phyloP scores from a whole-genome alignment of 2,113 vertebrate genomes.

The Notarius lentiginosus region DNA sequence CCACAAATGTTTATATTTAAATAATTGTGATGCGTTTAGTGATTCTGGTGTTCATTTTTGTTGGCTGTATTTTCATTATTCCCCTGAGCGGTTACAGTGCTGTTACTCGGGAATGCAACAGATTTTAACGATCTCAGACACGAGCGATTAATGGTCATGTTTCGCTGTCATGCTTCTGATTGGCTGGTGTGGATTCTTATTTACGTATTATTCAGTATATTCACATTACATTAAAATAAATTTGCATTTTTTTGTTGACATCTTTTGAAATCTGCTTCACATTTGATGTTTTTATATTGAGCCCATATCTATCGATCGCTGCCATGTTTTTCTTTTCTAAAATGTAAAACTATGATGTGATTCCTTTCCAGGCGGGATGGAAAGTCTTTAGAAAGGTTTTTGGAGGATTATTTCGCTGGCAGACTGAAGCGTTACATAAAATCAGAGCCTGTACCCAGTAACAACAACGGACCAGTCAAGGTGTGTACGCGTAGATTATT shows the following conservation, averaged over 20 bases:
- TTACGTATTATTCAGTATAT: background rate
- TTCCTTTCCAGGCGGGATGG: constrained; percentile 69
- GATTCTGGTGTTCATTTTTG: background rate
- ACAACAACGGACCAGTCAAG: constrained; percentile 67
- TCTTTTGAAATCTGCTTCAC: background rate
- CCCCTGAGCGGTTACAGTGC: background rate
- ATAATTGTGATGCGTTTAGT: background rate
- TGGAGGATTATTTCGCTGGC: constrained; percentile 70
- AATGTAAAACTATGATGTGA: background rate
- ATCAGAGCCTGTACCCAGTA: constrained; percentile 71
- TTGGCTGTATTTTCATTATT: background rate
- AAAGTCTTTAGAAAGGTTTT: constrained; percentile 70
- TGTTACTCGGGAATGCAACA: background rate
- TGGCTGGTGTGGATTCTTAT: background rate
- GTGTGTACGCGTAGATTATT: constrained; percentile 49
- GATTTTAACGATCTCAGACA: background rate
- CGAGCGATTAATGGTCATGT: background rate
- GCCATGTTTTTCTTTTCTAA: background rate
- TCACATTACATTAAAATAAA: background rate
- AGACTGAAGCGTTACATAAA: constrained; percentile 72
- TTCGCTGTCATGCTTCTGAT: background rate
- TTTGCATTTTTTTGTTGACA: background rate
- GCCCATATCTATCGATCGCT: background rate
- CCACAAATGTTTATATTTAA: background rate
- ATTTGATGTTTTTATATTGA: background rate